Percentiles rank a stretch among this genome's conserved stretches.
phyloP scores from a whole-genome alignment of 2,113 vertebrate species.

The Piaya cayana region DNA sequence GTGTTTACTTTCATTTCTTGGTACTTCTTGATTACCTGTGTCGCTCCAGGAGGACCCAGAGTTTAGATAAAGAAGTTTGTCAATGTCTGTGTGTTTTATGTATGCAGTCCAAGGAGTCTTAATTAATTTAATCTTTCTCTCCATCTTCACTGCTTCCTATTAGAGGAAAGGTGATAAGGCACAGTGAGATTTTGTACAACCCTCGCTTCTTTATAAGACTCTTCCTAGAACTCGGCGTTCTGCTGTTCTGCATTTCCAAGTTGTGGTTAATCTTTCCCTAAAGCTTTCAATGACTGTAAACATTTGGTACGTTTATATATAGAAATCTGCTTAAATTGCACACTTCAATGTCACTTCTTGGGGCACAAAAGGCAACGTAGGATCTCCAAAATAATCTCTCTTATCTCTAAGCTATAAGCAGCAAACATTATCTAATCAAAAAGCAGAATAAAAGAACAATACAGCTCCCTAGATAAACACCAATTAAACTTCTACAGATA shows the following conservation, averaged over 20 bases:
- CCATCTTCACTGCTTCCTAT: conserved; percentile 97
- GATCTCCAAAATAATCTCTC: conserved; percentile 5
- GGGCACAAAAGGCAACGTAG: not conserved
- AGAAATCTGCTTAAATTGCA: conserved; percentile 71
- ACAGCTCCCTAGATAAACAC: not conserved
- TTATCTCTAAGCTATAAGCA: conserved; percentile 1
- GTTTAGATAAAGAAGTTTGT: not conserved
- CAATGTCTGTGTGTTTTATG: not conserved
- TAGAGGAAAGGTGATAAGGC: conserved; percentile 3
- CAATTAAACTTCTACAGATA: conserved; percentile 36
- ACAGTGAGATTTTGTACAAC: not conserved
- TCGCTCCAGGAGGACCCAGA: not conserved
- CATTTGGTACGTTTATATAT: conserved; percentile 14
- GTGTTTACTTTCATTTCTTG: conserved; percentile 6
- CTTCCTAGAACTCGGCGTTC: not conserved
- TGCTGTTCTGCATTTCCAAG: not conserved
- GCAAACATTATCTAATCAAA: conserved; percentile 66
- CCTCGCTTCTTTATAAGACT: not conserved
- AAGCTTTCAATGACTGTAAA: not conserved
- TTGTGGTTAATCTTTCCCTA: conserved; percentile 35
- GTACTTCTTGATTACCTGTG: conserved; percentile 36
- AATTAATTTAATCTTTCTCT: conserved; percentile 86
- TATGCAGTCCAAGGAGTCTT: not conserved
- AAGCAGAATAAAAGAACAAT: conserved; percentile 44
- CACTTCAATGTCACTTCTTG: conserved; percentile 42